Evolutionary conservation across 1,140 invertebrate genomes (phyloP).

Genomic region (Hycleus phaleratus): DNA sequence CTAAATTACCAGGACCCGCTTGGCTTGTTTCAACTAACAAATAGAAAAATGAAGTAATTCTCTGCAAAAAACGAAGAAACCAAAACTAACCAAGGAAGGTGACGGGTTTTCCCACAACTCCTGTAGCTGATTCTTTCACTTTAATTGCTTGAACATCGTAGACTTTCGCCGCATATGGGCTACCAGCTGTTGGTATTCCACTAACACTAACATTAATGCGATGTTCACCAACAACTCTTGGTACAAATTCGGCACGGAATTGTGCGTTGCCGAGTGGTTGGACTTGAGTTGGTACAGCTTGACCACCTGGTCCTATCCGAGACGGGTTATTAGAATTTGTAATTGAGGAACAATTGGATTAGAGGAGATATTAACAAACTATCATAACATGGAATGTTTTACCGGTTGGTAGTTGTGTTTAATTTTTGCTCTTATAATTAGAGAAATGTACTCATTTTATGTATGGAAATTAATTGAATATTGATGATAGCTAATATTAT

Average conservation of each 20-base stretch:
- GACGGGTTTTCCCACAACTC: slow-evolving; percentile 86
- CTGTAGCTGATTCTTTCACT: slow-evolving; percentile 84
- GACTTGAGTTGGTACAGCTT: slow-evolving; percentile 79
- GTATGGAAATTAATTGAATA: not conserved
- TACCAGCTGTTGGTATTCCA: slow-evolving; percentile 70
- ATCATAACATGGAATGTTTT: too few species aligned
- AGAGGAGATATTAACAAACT: too few species aligned
- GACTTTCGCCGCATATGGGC: slow-evolving; percentile 88
- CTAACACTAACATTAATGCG: slow-evolving; percentile 76
- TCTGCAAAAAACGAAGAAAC: not conserved
- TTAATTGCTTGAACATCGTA: slow-evolving; percentile 92
- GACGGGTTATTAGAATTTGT: not conserved
- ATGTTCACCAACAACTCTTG: slow-evolving; percentile 82
- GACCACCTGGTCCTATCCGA: slow-evolving; percentile 70
- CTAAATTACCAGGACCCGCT: slow-evolving; percentile 92
- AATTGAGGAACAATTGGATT: too few species aligned
- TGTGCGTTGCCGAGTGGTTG: slow-evolving; percentile 59
- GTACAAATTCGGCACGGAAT: slow-evolving; percentile 81
- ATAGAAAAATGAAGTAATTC: not conserved
- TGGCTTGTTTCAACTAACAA: slow-evolving; percentile 88
- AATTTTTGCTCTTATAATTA: not conserved
- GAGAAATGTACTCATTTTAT: not conserved
- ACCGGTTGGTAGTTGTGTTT: too few species aligned
- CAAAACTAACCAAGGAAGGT: slow-evolving; percentile 78
- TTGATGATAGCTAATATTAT: not conserved